These are phyloP conservation scores for Threskiornis aethiopicus DNA, from an alignment of 2,797 vertebrate species.

Conservation along the genomic window DNA sequence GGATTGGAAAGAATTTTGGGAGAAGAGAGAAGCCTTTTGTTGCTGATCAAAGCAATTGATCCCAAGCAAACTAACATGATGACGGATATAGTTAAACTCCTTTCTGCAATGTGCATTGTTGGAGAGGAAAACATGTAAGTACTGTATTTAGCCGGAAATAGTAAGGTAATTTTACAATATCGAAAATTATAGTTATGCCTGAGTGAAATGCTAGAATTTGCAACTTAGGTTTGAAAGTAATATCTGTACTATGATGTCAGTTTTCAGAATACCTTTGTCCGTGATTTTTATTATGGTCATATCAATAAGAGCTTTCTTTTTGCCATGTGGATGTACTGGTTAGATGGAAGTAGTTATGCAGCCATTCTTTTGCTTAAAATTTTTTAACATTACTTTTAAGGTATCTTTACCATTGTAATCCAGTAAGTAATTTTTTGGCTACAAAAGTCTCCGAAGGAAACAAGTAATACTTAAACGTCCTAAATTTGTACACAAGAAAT, in stretches of 20 bases:
- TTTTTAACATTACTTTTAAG: background rate
- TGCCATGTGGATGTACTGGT: background rate
- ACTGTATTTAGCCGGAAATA: background rate
- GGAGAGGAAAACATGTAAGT: conserved; percentile 97
- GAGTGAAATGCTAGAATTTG: background rate
- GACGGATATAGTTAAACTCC: conserved; percentile 94
- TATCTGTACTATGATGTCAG: background rate
- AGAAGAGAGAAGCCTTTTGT: conserved; percentile 90
- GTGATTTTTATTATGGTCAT: background rate
- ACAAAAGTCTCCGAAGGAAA: background rate
- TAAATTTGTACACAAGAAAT: background rate
- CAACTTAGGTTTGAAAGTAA: background rate
- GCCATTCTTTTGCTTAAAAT: background rate
- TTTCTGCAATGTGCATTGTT: conserved; percentile 97
- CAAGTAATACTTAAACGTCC: background rate
- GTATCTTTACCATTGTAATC: background rate
- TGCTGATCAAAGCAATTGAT: conserved; percentile 90
- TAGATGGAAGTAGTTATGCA: background rate
- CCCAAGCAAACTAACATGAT: conserved; percentile 90
- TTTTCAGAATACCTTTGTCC: background rate
- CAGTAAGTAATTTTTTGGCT: background rate
- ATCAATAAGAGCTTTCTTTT: background rate
- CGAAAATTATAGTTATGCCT: background rate
- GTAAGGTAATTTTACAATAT: background rate
- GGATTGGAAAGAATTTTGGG: conserved; percentile 94